phyloP scores from a whole-genome alignment of 2,888 invertebrate species.

The Autographa pulchrina region DNA sequence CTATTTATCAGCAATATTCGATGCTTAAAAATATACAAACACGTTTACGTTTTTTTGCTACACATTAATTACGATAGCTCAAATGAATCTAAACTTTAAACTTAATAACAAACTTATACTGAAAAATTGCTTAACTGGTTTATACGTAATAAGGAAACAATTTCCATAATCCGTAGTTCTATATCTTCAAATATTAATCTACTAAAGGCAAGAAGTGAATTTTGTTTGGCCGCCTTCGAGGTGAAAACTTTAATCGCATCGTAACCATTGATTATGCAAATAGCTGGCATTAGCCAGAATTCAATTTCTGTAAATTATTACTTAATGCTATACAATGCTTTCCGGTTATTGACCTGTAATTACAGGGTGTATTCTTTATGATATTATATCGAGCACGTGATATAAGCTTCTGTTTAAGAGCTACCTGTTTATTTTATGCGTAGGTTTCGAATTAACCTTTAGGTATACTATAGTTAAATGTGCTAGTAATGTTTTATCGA shows the following conservation, averaged over 20 bases:
- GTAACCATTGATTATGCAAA: constrained; percentile 72
- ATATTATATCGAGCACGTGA: constrained; percentile 66
- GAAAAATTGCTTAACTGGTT: constrained; percentile 45
- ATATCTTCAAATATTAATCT: constrained; percentile 54
- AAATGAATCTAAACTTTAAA: too few species aligned
- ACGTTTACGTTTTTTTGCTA: too few species aligned
- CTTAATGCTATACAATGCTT: constrained; percentile 66
- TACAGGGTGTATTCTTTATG: constrained; percentile 64
- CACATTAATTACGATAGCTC: too few species aligned
- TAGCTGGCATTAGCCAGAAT: constrained; percentile 78
- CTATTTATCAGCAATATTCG: too few species aligned
- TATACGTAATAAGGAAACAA: constrained; percentile 48
- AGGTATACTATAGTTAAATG: too few species aligned
- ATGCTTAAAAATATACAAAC: too few species aligned
- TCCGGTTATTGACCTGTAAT: constrained; percentile 72
- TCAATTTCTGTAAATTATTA: constrained; percentile 84
- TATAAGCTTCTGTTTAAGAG: constrained; percentile 52
- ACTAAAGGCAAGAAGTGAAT: constrained; percentile 57
- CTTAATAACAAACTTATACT: constrained; percentile 48
- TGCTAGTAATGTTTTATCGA: too few species aligned
- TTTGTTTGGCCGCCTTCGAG: constrained; percentile 41
- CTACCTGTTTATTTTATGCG: constrained; percentile 30
- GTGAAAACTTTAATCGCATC: constrained; percentile 64
- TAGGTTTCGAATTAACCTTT: constrained; percentile 23
- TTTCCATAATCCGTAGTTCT: constrained; percentile 34